Base-by-base conservation (phyloP, 1,140 invertebrate species). In the Drosophila arizonae region DNA sequence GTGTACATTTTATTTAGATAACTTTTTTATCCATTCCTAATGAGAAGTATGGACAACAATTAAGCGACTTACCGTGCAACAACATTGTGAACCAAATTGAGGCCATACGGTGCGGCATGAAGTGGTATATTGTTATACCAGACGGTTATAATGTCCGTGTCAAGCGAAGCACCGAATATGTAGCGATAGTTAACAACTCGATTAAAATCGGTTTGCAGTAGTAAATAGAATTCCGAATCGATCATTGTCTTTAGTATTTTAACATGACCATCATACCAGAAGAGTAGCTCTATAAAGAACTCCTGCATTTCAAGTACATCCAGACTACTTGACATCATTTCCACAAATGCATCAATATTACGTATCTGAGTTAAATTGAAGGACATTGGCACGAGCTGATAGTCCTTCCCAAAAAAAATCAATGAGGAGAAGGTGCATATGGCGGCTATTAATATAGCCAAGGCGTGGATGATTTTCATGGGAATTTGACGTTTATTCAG, bases 51-150 rank as follows among this genome's bases (percentile, higher is more conserved):
- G 9, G 2, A 10, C 8, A 36, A 36, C 2, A 36, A 36, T 9
- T 3, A 6, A 8, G 8, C 0, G 8, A 68, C 71, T 67, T 55
- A 88, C 84, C 75, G 69, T 9, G 75, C 85, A n/a, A 88, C 11
- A 9, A 87, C 77, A 66, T 88, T 88, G 48, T 88, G 80, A 6
- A 89, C 52, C 11, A 68, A 11, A 55, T 89, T 88, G 1, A 88
- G 39, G 11, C 51, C 56, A 63, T 55, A 78, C 4, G 84, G 80
- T 0, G 71, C 77, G 6, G 72, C 4, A 48, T 88, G 84, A 6
- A 88, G 46, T 0, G 77, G 84, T 48, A 89, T 65, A 43, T 78
- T 85, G 17, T 85, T 88, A 15, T 76, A 88, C 84, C 84, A 88
- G 10, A 76, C 71, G 15, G 75, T 86, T 3, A 86, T 62, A 0